Base-by-base conservation (phyloP, 2,797 vertebrate species). In the Fundulus diaphanus region DNA sequence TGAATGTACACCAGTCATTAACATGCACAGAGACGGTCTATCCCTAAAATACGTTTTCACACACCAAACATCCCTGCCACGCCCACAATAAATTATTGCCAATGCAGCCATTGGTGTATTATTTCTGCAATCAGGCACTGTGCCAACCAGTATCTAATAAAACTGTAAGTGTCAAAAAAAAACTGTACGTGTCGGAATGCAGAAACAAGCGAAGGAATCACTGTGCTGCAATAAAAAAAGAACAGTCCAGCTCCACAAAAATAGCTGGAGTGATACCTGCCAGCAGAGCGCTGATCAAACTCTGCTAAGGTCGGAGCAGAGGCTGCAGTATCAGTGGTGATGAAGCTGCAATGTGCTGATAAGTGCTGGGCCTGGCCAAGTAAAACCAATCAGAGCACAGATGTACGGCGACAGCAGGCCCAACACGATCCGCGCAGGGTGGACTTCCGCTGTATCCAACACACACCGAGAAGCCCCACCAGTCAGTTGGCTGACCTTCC, bases 401-500 rank as follows among this genome's bases (percentile, higher is more conserved):
- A 92, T 92, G 93, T 75, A 90, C 87, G 6, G 75, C 79, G 88
- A 85, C 93, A 90, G 93, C 90, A 90, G 90, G 92, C 82, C 85
- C 2, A 68, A 85, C 75, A 76, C 48, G 76, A 49, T 72, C 69
- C 91, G 87, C 72, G 81, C 90, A 56, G 91, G 72, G 90, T 35
- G 82, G 85, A 92, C 91, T 92, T 93, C 92, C 93, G 86, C 88
- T 78, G 82, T 84, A 71, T 87, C 87, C 74, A 89, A 76, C 87
- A 82, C 89, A 83, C 78, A 82, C 70, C 0, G 78, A 85, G 89
- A 81, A 84, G 37, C 90, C 91, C 90, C 80, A 72, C 79, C 81
- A 81, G 90, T 83, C 92, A 82, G 48, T 92, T 94, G 94, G 96
- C 95, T 95, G 93, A 96, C 95, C 96, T 96, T 92, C 93, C 88